phyloP scores from a whole-genome alignment of 2,113 vertebrate genomes.

The Catagonus wagneri region DNA sequence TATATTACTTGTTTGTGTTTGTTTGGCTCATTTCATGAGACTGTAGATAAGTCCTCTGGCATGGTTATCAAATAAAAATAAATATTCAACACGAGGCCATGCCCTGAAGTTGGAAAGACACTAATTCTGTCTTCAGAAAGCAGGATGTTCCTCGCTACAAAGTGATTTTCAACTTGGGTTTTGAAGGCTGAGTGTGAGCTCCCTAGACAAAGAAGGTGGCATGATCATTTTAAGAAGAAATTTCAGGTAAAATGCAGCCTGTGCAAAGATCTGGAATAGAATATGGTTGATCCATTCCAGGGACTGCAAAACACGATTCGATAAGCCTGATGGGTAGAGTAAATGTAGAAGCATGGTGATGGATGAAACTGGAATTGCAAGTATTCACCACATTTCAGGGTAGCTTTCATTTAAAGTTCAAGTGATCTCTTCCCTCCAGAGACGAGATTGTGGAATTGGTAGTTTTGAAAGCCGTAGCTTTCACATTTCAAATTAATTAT shows the following conservation, averaged over 20 bases:
- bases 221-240: background rate
- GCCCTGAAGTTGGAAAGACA: background rate
- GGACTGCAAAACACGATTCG: background rate
- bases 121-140: background rate
- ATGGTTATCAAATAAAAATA: background rate
- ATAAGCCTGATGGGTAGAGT: rapidly evolving
- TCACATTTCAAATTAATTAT: background rate
- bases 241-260: background rate
- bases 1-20: background rate
- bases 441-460: background rate
- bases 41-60: background rate
- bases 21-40: background rate
- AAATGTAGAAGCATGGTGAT: background rate
- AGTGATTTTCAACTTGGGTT: background rate
- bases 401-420: background rate
- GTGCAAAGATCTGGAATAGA: background rate
- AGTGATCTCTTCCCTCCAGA: background rate
- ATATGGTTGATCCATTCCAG: background rate
- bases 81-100: background rate
- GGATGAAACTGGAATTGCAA: background rate
- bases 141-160: background rate
- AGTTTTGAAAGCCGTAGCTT: background rate
- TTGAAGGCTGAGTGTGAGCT: background rate
- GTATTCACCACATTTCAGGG: background rate
- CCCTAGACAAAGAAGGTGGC: background rate